These are phyloP conservation scores for Portevinia maculata DNA, from an alignment of 2,888 invertebrate genomes.

Conservation along the genomic window DNA sequence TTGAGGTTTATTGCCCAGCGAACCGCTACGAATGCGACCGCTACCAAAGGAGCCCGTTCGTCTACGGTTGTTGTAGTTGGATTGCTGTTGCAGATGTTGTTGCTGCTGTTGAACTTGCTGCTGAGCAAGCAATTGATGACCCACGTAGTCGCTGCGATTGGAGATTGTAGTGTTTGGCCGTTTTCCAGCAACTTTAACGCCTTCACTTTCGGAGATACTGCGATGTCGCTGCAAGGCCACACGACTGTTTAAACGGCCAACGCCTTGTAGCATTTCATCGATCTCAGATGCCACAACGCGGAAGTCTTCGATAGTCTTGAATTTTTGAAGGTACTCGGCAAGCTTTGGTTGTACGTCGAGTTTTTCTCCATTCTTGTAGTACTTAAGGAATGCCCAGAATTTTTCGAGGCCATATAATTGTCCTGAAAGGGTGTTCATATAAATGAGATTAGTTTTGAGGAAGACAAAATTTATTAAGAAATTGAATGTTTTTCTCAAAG, in stretches of 20 bases:
- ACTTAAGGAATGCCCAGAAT: slow-evolving; percentile 99
- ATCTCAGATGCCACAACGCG: slow-evolving; percentile 87
- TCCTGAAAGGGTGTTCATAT: slow-evolving; percentile 84
- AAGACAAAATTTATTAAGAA: not conserved
- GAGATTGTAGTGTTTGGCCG: slow-evolving; percentile 81
- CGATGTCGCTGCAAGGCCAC: slow-evolving; percentile 85
- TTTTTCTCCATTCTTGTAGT: slow-evolving; percentile 92
- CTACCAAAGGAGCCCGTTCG: slow-evolving; percentile 82
- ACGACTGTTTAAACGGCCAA: slow-evolving; percentile 83
- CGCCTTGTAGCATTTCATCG: slow-evolving; percentile 85
- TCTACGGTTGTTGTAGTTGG: slow-evolving; percentile 78
- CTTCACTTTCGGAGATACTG: slow-evolving; percentile 87
- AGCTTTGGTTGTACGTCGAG: slow-evolving; percentile 90
- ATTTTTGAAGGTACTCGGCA: slow-evolving; percentile 89
- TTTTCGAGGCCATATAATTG: slow-evolving; percentile 99
- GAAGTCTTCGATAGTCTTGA: slow-evolving; percentile 95
- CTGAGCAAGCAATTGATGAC: slow-evolving; percentile 77
- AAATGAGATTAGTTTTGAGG: slow-evolving; percentile 13
- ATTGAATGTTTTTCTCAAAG: not conserved
- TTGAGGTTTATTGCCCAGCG: slow-evolving; percentile 82
- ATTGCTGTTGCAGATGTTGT: slow-evolving; percentile 77
- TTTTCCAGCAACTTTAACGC: slow-evolving; percentile 80
- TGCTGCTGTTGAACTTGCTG: slow-evolving; percentile 79
- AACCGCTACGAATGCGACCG: slow-evolving; percentile 82
- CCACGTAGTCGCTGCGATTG: slow-evolving; percentile 82